These are phyloP conservation scores for Diceros bicornis DNA, from an alignment of 2,797 vertebrate species.

Conservation along the genomic window DNA sequence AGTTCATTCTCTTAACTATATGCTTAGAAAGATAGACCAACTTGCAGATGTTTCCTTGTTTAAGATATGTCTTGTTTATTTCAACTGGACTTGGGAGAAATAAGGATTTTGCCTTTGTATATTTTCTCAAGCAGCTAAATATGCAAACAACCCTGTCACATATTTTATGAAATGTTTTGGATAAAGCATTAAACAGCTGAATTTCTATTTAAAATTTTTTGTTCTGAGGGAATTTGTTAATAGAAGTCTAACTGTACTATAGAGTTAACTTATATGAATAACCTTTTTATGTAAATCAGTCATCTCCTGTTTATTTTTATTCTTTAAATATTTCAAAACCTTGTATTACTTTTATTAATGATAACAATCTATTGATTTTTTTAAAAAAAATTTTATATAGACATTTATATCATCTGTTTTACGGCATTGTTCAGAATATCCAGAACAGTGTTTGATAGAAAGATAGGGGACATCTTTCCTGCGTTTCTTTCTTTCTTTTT, in stretches of 20 bases:
- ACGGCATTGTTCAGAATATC: neutral
- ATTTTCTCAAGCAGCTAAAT: conserved; percentile 68
- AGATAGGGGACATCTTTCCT: neutral
- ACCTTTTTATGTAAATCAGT: neutral
- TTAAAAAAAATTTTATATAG: neutral
- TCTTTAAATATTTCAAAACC: neutral
- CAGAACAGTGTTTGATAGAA: neutral
- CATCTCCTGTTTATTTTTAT: neutral
- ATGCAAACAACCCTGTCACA: conserved; percentile 37
- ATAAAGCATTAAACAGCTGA: conserved; percentile 35
- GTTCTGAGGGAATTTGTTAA: neutral
- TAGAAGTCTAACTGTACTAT: neutral
- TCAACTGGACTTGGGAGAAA: conserved; percentile 40
- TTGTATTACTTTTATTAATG: conserved; percentile 14
- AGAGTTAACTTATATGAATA: neutral
- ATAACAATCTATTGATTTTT: neutral
- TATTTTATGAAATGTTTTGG: conserved; percentile 57
- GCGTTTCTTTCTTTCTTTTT: neutral
- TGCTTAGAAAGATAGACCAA: conserved; percentile 63
- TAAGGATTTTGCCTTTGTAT: conserved; percentile 59
- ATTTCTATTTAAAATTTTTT: conserved; percentile 47
- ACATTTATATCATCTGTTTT: neutral
- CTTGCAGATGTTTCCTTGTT: conserved; percentile 47
- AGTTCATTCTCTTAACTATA: neutral
- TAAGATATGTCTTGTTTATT: conserved; percentile 58